Evolutionary conservation across 2,888 invertebrate species (phyloP).

Genomic region (Idaea dimidiata): DNA sequence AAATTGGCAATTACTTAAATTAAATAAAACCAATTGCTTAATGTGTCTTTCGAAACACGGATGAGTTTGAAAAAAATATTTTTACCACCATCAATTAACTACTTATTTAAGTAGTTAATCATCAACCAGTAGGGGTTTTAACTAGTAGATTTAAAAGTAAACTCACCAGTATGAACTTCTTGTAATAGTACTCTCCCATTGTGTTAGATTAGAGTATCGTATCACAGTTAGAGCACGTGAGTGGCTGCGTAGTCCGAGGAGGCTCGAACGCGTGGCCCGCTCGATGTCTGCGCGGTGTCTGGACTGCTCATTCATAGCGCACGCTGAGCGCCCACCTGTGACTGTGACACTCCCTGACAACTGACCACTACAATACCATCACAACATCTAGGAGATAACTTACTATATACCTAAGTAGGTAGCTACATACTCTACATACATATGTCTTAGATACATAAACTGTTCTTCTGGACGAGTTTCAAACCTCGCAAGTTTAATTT

Average conservation of each 20-base stretch:
- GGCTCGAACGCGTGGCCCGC: conserved; percentile 48
- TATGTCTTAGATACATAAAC: background rate
- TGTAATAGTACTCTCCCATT: conserved; percentile 12
- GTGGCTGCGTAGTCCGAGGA: conserved; percentile 19
- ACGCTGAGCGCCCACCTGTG: conserved; percentile 14
- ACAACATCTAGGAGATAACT: background rate
- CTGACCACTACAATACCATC: background rate
- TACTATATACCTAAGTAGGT: background rate
- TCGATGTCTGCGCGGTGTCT: conserved; percentile 65
- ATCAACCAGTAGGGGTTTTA: too few relatives aligned
- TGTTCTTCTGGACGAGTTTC: too few relatives aligned
- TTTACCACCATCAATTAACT: too few relatives aligned
- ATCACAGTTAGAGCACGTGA: conserved; percentile 30
- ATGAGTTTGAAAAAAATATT: too few relatives aligned
- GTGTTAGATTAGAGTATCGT: conserved; percentile 3
- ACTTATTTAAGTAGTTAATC: too few relatives aligned
- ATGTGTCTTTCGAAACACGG: too few relatives aligned
- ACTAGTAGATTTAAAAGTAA: conserved; percentile 5
- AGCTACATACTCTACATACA: background rate
- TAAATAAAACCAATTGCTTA: too few relatives aligned
- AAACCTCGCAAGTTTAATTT: too few relatives aligned
- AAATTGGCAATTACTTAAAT: too few relatives aligned
- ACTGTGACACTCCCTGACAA: background rate
- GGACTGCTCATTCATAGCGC: conserved; percentile 45
- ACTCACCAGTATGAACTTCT: conserved; percentile 39